Evolutionary conservation across 2,797 vertebrate genomes (phyloP).

Genomic region (Vireo griseus): DNA sequence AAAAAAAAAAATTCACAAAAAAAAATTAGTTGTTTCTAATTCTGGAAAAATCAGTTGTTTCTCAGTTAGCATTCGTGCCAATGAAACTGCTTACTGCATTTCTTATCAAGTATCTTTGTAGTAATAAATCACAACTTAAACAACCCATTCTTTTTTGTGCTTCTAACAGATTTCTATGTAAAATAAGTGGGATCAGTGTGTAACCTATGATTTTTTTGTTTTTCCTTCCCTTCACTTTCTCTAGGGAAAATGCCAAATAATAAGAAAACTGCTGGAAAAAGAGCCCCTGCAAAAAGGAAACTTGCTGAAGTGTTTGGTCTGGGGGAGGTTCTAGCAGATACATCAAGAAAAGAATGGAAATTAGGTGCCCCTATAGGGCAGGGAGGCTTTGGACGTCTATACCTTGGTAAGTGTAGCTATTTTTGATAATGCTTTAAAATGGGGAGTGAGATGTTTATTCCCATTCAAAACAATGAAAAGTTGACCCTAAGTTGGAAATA

Average conservation of each 20-base stretch:
- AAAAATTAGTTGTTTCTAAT: too few species aligned
- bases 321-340: slow-evolving; percentile 88
- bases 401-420: slow-evolving; percentile 81
- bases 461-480: background rate
- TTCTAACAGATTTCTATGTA: background rate
- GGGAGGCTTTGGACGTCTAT: slow-evolving; percentile 92
- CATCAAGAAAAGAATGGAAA: slow-evolving; percentile 88
- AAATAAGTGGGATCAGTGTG: background rate
- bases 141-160: background rate
- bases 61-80: background rate
- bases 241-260: slow-evolving; percentile 84
- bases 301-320: slow-evolving; percentile 88
- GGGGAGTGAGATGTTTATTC: background rate
- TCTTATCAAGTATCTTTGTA: background rate
- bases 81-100: background rate
- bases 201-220: background rate
- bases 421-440: background rate
- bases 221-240: background rate
- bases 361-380: slow-evolving; percentile 88
- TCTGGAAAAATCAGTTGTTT: background rate
- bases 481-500: background rate
- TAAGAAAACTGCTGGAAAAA: slow-evolving; percentile 76
- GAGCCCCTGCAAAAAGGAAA: slow-evolving; percentile 83
- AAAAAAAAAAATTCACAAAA: too few species aligned
- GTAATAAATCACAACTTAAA: background rate